Conservation (phyloP, 2,888 invertebrate genomes). For the Dolichomitus sp. region DNA sequence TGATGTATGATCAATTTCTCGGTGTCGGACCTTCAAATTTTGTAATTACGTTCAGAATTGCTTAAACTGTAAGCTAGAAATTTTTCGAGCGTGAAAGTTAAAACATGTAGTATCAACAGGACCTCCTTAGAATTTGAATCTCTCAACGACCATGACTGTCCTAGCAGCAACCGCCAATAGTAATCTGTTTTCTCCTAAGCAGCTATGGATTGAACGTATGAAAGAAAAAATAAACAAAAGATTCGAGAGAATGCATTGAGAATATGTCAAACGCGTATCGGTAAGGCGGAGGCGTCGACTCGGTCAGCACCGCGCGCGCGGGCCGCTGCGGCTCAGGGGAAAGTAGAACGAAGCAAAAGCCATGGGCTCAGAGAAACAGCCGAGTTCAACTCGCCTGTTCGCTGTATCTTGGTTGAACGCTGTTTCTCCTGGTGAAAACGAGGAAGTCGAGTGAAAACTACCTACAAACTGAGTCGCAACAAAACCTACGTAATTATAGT, state of each 20-base stretch:
- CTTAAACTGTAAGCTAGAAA: too few relatives aligned
- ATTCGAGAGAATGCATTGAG: conserved; percentile 7
- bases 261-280: conserved; percentile 24
- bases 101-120: too few relatives aligned
- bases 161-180: too few relatives aligned
- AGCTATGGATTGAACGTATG: not conserved
- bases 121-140: too few relatives aligned
- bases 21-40: too few relatives aligned
- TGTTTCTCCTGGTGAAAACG: conserved; percentile 80
- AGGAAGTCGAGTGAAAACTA: conserved; percentile 85
- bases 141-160: too few relatives aligned
- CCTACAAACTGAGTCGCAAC: conserved; percentile 72
- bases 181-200: too few relatives aligned
- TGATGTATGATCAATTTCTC: too few relatives aligned
- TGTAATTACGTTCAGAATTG: too few relatives aligned
- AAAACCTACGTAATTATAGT: conserved; percentile 77
- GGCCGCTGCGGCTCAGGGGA: conserved; percentile 73
- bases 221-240: conserved; percentile 7
- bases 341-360: conserved; percentile 82
- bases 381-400: conserved; percentile 20
- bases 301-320: conserved; percentile 42
- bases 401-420: conserved; percentile 39
- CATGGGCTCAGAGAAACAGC: conserved; percentile 30
- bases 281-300: conserved; percentile 58
- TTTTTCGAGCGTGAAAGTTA: too few relatives aligned